Evolutionary conservation across 2,888 invertebrate species (phyloP).

Genomic region (Luffia ferchaultella): DNA sequence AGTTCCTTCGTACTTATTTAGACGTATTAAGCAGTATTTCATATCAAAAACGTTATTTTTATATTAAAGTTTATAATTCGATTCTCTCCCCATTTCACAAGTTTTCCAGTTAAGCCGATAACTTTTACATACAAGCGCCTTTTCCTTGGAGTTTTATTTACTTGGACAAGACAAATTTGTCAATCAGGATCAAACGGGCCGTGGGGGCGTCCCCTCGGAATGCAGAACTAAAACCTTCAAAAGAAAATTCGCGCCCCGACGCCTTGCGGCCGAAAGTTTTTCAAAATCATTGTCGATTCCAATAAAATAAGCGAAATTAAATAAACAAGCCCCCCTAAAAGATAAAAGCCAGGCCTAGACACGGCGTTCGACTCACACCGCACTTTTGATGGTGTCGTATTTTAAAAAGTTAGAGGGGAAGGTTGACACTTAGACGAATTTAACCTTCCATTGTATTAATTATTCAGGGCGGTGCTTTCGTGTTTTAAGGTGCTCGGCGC

Average conservation of each 20-base stretch:
- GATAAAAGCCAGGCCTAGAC: constrained; percentile 56
- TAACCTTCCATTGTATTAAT: constrained; percentile 65
- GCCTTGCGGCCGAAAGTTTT: constrained; percentile 30
- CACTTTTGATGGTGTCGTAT: constrained; percentile 60
- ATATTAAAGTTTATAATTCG: background rate
- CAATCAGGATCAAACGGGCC: constrained; percentile 52
- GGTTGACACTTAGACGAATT: constrained; percentile 63
- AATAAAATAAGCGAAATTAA: constrained; percentile 61
- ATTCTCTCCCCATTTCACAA: background rate
- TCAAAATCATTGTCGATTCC: constrained; percentile 56
- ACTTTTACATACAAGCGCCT: constrained; percentile 14
- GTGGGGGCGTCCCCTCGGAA: constrained; percentile 21
- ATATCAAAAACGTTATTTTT: background rate
- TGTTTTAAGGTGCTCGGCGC: constrained; percentile 54
- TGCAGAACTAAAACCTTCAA: constrained; percentile 21
- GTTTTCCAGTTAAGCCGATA: background rate
- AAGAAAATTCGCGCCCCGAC: constrained; percentile 23
- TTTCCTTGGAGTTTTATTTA: constrained; percentile 35
- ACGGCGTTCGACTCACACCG: constrained; percentile 36
- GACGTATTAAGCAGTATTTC: too few relatives aligned
- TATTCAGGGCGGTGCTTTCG: constrained; percentile 59
- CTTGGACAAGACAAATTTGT: constrained; percentile 46
- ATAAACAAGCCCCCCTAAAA: constrained; percentile 48
- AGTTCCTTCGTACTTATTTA: too few relatives aligned
- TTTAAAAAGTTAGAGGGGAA: constrained; percentile 57